phyloP scores from a whole-genome alignment of 2,888 invertebrate genomes.

The Cephalotes varians region DNA sequence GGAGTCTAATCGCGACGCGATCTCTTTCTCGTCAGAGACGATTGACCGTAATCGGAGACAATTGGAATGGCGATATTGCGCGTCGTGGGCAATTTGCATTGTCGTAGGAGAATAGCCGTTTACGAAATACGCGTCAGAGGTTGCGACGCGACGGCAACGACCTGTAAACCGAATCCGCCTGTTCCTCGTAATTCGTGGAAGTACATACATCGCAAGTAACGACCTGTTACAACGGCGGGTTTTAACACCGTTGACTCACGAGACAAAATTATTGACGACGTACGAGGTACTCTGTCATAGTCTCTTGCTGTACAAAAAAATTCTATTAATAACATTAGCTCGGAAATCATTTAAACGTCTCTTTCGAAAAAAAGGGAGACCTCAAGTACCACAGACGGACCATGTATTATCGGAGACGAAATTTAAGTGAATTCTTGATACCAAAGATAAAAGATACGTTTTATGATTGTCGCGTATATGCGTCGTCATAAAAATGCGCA shows the following conservation, averaged over 20 bases:
- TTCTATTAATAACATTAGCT: neutral
- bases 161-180: constrained; percentile 34
- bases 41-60: constrained; percentile 8
- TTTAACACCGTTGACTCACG: neutral
- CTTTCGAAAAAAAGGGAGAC: neutral
- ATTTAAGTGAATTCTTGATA: neutral
- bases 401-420: neutral
- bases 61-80: constrained; percentile 18
- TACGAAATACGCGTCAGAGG: constrained; percentile 40
- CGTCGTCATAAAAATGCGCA: neutral
- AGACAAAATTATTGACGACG: constrained; percentile 17
- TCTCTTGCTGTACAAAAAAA: neutral
- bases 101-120: constrained; percentile 9
- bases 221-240: constrained; percentile 9
- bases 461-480: neutral
- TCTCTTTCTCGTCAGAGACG: neutral
- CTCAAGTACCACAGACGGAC: neutral
- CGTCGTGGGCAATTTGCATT: constrained; percentile 16
- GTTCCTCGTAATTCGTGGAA: neutral
- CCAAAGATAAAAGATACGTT: neutral
- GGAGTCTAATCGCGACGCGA: neutral
- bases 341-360: neutral
- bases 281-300: neutral
- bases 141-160: constrained; percentile 45
- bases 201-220: neutral